Evolutionary conservation across 2,113 vertebrate genomes (phyloP).

Genomic region (Lophius piscatorius): DNA sequence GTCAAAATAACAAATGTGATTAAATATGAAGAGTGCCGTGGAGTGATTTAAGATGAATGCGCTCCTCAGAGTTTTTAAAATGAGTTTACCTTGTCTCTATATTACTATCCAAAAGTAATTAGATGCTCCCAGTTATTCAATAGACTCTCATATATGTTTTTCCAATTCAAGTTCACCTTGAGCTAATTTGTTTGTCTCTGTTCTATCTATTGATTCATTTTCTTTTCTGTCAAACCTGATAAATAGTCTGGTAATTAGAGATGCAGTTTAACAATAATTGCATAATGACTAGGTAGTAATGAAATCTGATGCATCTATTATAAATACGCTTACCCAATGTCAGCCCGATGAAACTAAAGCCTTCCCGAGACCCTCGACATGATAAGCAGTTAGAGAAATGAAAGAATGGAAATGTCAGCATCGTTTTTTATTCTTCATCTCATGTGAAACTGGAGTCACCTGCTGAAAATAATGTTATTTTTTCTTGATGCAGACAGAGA

Average conservation of each 20-base stretch:
- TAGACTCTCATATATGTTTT: neutral
- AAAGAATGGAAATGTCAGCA: neutral
- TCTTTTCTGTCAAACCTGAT: slow-evolving; percentile 7
- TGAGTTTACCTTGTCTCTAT: slow-evolving; percentile 10
- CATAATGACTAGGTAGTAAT: neutral
- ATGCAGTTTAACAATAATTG: neutral
- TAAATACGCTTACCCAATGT: neutral
- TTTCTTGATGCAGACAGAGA: neutral
- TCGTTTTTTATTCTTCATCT: slow-evolving; percentile 5
- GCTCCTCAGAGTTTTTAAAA: slow-evolving; percentile 4
- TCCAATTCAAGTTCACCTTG: neutral
- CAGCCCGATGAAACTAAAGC: neutral
- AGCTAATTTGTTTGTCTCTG: neutral
- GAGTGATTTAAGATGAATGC: neutral
- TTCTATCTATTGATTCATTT: slow-evolving; percentile 1
- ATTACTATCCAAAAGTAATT: slow-evolving; percentile 40
- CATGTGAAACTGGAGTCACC: slow-evolving; percentile 1
- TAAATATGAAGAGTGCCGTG: neutral
- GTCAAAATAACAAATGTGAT: neutral
- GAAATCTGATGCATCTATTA: neutral
- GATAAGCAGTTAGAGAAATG: neutral
- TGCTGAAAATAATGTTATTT: slow-evolving; percentile 12
- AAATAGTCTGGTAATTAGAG: neutral
- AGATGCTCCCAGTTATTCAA: slow-evolving; percentile 7
- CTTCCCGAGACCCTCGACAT: no score